These are phyloP conservation scores for Macrotus californicus DNA, from an alignment of 2,113 vertebrate genomes.

Conservation along the genomic window DNA sequence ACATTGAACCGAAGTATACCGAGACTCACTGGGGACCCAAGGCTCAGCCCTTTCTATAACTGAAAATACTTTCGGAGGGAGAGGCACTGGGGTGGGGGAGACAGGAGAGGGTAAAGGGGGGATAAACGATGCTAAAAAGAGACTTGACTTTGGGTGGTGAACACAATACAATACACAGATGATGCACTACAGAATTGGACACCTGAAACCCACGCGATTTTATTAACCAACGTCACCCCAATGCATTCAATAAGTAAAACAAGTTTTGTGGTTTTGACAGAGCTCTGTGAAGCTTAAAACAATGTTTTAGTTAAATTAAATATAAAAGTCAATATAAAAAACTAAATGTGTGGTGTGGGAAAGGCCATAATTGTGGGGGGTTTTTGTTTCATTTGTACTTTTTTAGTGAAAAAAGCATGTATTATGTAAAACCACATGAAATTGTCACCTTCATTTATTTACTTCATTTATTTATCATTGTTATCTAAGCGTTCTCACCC, in stretches of 20 bases:
- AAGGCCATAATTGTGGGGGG: background rate
- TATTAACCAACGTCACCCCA: background rate
- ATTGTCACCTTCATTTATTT: background rate
- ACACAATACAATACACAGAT: background rate
- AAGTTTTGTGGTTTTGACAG: constrained; percentile 29
- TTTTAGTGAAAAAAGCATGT: background rate
- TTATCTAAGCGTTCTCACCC: background rate
- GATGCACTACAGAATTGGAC: background rate
- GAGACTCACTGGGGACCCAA: background rate
- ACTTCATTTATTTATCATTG: too few relatives aligned
- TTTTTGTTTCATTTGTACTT: background rate
- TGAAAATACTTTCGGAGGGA: constrained; percentile 14
- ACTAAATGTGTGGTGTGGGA: background rate
- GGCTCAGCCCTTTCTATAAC: background rate
- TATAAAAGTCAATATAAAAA: background rate
- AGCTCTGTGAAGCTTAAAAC: background rate
- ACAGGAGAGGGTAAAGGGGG: background rate
- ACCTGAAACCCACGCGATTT: background rate
- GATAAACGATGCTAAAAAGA: background rate
- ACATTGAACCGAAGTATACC: background rate
- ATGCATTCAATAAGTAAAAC: background rate
- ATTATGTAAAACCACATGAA: background rate
- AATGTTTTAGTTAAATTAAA: background rate
- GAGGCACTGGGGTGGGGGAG: background rate
- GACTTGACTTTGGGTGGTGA: background rate